A percentile compares a stretch with the other conserved stretches of the same genome.
Conservation (phyloP, 2,797 vertebrate genomes). For the Tamandua tetradactyla region DNA sequence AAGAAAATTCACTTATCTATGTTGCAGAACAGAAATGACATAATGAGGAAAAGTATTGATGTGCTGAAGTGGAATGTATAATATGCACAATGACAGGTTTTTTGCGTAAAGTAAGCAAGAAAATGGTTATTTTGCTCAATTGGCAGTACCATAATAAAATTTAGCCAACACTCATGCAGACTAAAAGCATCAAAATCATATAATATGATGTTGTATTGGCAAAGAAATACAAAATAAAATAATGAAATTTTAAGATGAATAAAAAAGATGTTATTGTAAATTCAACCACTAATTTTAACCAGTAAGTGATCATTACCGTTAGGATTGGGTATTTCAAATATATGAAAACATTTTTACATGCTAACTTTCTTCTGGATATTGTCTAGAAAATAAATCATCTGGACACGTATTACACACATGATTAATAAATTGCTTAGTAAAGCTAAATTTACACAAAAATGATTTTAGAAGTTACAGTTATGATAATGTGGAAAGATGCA, state of each 20-base stretch:
- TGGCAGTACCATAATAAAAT: neutral
- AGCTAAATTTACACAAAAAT: neutral
- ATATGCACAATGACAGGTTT: neutral
- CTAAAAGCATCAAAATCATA: neutral
- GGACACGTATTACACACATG: neutral
- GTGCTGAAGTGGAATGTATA: neutral
- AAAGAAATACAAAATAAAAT: neutral
- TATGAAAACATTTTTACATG: neutral
- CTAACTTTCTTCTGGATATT: neutral
- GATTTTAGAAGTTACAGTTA: neutral
- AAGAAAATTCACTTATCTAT: neutral
- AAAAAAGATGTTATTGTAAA: neutral
- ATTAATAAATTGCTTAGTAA: neutral
- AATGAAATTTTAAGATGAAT: neutral
- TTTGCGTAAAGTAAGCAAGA: neutral
- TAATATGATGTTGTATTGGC: neutral
- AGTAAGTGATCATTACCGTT: neutral
- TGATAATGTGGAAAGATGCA: neutral
- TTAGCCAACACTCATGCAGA: neutral
- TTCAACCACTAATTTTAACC: neutral
- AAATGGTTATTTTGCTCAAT: neutral
- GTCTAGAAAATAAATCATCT: neutral
- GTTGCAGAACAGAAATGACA: neutral
- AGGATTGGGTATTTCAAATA: neutral
- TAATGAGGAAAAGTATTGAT: neutral